Base-by-base conservation (phyloP, 2,113 vertebrate genomes). In the Sakesphorus luctuosus region DNA sequence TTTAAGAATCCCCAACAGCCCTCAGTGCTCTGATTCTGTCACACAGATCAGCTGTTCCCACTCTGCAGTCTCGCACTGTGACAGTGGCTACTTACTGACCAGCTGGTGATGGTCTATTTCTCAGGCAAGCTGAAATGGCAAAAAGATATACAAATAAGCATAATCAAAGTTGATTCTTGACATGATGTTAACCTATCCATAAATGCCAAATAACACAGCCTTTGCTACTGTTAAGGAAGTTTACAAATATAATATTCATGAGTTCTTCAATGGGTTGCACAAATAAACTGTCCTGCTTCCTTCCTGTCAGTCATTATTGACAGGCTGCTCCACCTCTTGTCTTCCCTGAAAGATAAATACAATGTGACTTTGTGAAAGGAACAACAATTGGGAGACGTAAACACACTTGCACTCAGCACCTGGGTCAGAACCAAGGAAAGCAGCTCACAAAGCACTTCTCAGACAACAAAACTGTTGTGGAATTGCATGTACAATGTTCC, bases 1-100 rank as follows among this genome's bases (percentile, higher is more conserved):
- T 14, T 24, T 35, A 33, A 61, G 65, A 58, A 58, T 47, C 65
- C n/a, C 65, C 1, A 4, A 26, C 73, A 31, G 40, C 68, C 77
- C 52, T 49, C 50, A 40, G 4, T 12, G 36, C 58, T 92, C 71
- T 4, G 40, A 73, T 80, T 84, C 81, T 71, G 84, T 75, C 91
- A 82, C 20, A 3, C 6, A 1, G 38, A 75, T 52, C 82, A 72
- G 20, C 71, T n/a, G 46, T 5, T 62, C 33, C 75, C 33, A 29
- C 52, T n/a, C 3, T 7, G 17, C 81, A 71, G 18, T 61, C 79
- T 28, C 15, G 50, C 67, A 26, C 28, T 7, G 2, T 0, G 1
- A 15, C 53, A 56, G 31, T 13, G 55, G 53, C 75, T 53, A n/a
- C 35, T 80, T 35, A 40, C 75, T 49, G 78, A 35, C 75, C 66